Conservation (phyloP, 2,888 invertebrate species). For the Melinaea menophilus region DNA sequence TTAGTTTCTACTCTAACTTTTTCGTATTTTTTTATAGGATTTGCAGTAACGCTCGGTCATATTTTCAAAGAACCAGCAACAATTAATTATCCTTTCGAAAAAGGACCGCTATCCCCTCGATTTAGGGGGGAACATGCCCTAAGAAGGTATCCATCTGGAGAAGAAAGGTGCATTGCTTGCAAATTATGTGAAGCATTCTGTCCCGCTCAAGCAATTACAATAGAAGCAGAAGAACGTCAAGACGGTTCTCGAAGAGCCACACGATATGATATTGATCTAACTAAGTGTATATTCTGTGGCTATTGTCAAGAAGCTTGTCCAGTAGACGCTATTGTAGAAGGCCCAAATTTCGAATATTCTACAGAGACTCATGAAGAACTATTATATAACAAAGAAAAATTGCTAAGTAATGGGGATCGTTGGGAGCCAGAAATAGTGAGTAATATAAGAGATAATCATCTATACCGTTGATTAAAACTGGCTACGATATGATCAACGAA, state of each 20-base stretch:
- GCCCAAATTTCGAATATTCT: slow-evolving; percentile 99
- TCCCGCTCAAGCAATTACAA: slow-evolving; percentile 99
- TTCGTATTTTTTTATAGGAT: slow-evolving; percentile 68
- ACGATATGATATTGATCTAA: slow-evolving; percentile 97
- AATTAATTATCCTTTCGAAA: slow-evolving; percentile 99
- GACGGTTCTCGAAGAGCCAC: slow-evolving; percentile 98
- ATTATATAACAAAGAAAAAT: slow-evolving; percentile 98
- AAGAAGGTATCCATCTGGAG: slow-evolving; percentile 96
- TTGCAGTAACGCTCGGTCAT: slow-evolving; percentile 87
- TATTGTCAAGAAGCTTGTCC: slow-evolving; percentile 99
- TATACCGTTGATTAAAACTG: slow-evolving; percentile 49
- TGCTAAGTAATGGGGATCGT: slow-evolving; percentile 96
- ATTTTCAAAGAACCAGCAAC: slow-evolving; percentile 91
- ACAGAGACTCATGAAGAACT: slow-evolving; percentile 99
- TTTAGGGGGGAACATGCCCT: slow-evolving; percentile 99
- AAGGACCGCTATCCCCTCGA: slow-evolving; percentile 97
- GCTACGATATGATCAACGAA: not conserved
- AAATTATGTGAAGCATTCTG: slow-evolving; percentile 99
- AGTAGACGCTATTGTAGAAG: slow-evolving; percentile 98
- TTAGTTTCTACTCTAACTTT: too few relatives aligned
- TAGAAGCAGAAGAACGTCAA: slow-evolving; percentile 96
- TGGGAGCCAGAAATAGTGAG: slow-evolving; percentile 99
- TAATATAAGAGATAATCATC: slow-evolving; percentile 82
- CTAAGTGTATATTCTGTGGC: slow-evolving; percentile 99
- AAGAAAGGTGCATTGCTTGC: slow-evolving; percentile 99